Conservation (phyloP, 2,113 vertebrate species). For the Caranx melampygus region DNA sequence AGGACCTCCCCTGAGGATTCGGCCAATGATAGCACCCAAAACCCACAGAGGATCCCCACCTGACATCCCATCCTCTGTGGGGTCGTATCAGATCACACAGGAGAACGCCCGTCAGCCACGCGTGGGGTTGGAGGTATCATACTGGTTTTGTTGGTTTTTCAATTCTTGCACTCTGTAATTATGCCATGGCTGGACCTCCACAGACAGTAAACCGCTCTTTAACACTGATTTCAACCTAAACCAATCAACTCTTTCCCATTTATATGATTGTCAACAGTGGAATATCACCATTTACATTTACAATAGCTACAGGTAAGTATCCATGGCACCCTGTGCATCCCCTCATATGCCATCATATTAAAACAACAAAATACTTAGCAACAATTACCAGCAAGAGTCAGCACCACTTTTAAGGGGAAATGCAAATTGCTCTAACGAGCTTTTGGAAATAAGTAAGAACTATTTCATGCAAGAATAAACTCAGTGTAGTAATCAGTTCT, state of each 20-base stretch:
- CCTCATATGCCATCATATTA: too few relatives aligned
- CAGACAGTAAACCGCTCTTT: too few relatives aligned
- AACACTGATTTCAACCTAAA: background rate
- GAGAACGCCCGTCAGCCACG: conserved; percentile 26
- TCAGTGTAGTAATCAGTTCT: background rate
- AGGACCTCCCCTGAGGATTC: conserved; percentile 70
- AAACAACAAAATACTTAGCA: background rate
- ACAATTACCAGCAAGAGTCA: background rate
- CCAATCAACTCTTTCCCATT: background rate
- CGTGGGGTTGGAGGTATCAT: background rate
- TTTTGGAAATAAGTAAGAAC: background rate
- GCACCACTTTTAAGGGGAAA: background rate
- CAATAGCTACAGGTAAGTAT: too few relatives aligned
- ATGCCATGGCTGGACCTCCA: background rate
- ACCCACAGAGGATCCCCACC: conserved; percentile 66
- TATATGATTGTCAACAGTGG: background rate
- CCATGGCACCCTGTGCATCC: background rate
- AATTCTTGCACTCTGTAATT: background rate
- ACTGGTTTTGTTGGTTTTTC: background rate
- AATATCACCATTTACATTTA: background rate
- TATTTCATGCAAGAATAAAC: conserved; percentile 13
- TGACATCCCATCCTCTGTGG: conserved; percentile 42
- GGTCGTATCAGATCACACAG: conserved; percentile 15
- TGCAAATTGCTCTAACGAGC: background rate
- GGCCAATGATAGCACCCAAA: conserved; percentile 45